Base-by-base conservation (phyloP, 2,888 invertebrate genomes). In the Nemotelus pantherinus region DNA sequence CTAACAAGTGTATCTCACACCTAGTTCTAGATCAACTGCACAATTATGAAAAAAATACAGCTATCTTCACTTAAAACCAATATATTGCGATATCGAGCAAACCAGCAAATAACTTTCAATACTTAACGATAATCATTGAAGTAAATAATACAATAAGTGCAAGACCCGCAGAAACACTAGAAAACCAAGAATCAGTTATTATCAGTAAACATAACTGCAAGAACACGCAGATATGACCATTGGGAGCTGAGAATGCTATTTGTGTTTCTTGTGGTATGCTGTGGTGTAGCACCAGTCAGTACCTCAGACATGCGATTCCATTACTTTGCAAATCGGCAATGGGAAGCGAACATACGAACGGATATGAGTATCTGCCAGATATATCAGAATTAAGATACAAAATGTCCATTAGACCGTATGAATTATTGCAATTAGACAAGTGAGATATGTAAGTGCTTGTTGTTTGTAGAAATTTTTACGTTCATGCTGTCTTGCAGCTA, bases 81-180 rank as follows among this genome's bases (percentile, higher is more conserved):
- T 9, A 39, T 63, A 7, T 63, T 39, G 41, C 63, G 63, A 63
- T 63, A 63, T 70, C 55, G 10, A 55, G 41, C n/a, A 10, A 53
- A 55, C 9, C 7, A 39, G 70, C 53, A 70, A 70, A 70, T 70
- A 70, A 70, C 70, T 70, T 70, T 70, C 70, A 70, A 70, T 53
- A 53, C 55, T 70, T 70, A 70, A 70, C 43, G 70, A 39, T 55
- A 70, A 70, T 70, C 55, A 55, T 53, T 53, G 53, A 63, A 63
- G 25, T 43, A 63, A 63, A 39, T 43, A 63, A 63, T 9, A 63
- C 25, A 63, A 41, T 63, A 39, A 63, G 25, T 9, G 63, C 1
- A 25, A 25, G 25, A 25, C 25, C 25, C 6, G 53, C 10, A 53
- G 53, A 7, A 53, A 10, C 6, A 53, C 6, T 53, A 7, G 53